phyloP scores from a whole-genome alignment of 2,888 invertebrate species.

The Mimumesa dahlbomi region DNA sequence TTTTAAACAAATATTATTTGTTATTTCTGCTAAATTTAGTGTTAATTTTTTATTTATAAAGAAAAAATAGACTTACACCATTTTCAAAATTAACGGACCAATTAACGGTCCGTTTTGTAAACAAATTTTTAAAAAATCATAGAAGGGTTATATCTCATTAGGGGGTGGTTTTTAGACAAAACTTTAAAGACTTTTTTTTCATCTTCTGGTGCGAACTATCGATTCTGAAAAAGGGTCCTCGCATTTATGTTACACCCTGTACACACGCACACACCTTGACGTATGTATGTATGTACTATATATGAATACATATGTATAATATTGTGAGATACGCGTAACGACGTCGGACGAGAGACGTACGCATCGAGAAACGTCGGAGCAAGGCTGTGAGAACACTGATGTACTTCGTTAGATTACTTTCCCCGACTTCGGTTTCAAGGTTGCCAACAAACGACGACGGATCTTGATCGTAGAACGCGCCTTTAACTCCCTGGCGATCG shows the following conservation, averaged over 20 bases:
- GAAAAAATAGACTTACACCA: too few relatives aligned
- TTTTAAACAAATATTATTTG: too few relatives aligned
- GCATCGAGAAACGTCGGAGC: conserved; percentile 22
- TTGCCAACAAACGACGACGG: conserved; percentile 23
- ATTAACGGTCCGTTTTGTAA: too few relatives aligned
- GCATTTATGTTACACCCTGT: conserved; percentile 14
- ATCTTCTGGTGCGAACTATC: too few relatives aligned
- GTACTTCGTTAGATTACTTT: conserved; percentile 36
- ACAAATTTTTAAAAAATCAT: too few relatives aligned
- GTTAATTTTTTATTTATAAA: too few relatives aligned
- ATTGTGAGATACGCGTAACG: conserved; percentile 33
- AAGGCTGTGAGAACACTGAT: conserved; percentile 61
- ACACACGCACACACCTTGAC: conserved; percentile 18
- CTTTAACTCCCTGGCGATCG: too few relatives aligned
- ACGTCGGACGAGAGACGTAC: not conserved
- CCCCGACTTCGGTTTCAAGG: conserved; percentile 36
- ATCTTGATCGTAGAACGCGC: conserved; percentile 27
- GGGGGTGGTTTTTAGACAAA: too few relatives aligned
- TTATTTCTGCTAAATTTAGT: too few relatives aligned
- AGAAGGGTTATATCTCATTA: too few relatives aligned
- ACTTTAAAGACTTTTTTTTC: too few relatives aligned
- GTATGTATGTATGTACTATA: conserved; percentile 24
- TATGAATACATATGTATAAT: conserved; percentile 29
- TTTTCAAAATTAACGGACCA: too few relatives aligned
- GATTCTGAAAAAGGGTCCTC: conserved; percentile 3